A percentile compares a stretch with the other conserved stretches of the same genome.
Evolutionary conservation across 2,888 invertebrate species (phyloP).

Genomic region (Nomada hirtipes): DNA sequence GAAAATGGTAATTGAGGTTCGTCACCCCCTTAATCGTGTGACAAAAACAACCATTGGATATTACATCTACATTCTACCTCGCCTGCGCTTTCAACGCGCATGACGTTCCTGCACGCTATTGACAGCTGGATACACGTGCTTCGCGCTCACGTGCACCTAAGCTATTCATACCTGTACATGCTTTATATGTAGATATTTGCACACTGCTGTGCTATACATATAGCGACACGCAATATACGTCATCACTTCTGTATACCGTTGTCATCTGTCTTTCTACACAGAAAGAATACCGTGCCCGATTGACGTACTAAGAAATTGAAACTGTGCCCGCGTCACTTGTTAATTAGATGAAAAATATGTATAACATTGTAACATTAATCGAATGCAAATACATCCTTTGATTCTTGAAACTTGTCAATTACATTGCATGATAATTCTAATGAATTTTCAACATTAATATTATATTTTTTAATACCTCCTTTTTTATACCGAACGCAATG

Average conservation of each 20-base stretch:
- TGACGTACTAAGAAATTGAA: neutral
- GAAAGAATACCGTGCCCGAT: neutral
- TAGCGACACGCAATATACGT: constrained; percentile 33
- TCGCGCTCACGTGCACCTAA: constrained; percentile 42
- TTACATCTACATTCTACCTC: too few relatives aligned
- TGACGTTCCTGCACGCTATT: constrained; percentile 14
- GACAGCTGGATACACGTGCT: constrained; percentile 45
- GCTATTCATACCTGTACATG: constrained; percentile 32
- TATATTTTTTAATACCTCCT: neutral
- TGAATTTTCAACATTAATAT: too few relatives aligned
- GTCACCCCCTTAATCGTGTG: too few relatives aligned
- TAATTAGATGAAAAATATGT: too few relatives aligned
- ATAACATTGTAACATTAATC: neutral
- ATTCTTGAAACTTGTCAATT: neutral
- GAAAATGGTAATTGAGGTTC: too few relatives aligned
- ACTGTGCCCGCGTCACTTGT: neutral
- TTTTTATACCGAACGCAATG: neutral
- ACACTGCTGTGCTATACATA: constrained; percentile 2
- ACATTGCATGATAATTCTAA: neutral
- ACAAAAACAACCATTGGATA: too few relatives aligned
- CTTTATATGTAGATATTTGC: neutral
- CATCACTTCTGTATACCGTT: constrained; percentile 21
- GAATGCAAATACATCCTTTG: neutral
- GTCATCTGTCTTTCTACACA: neutral
- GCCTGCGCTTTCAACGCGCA: neutral